A percentile compares a stretch with the other conserved stretches of the same genome.
Conservation (phyloP, 2,797 vertebrate species). For the Chlorospingus flavigularis region DNA sequence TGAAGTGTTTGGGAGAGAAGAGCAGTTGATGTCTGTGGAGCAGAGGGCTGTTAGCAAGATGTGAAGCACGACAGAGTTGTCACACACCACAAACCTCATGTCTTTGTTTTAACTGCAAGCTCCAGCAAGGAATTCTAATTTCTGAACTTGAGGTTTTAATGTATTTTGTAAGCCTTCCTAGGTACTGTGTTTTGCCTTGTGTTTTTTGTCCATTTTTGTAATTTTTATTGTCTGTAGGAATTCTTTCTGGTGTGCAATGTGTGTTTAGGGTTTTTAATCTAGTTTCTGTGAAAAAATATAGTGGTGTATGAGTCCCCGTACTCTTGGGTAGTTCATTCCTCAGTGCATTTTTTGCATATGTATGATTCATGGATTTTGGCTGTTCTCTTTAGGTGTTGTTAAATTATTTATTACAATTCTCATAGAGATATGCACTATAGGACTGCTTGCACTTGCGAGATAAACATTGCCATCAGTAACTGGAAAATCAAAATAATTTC, state of each 20-base stretch:
- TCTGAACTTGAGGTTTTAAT: background rate
- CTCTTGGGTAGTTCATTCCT: background rate
- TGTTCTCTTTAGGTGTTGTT: background rate
- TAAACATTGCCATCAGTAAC: background rate
- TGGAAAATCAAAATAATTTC: background rate
- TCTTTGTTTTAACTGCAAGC: background rate
- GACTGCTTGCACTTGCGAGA: rapidly evolving
- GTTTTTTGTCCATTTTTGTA: background rate
- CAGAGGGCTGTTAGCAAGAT: background rate
- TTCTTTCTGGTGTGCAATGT: background rate
- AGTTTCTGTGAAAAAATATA: background rate
- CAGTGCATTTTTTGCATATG: background rate
- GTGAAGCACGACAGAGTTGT: background rate
- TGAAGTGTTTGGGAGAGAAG: background rate
- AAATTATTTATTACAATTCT: background rate
- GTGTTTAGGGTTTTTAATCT: background rate
- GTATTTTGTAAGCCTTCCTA: background rate
- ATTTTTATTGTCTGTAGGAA: background rate
- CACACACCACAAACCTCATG: background rate
- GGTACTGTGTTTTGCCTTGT: background rate
- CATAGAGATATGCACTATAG: background rate
- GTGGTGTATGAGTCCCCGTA: background rate
- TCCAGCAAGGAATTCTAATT: background rate
- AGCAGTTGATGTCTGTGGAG: background rate
- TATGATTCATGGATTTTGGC: background rate